Percentiles rank a stretch among this genome's conserved stretches.
phyloP scores from a whole-genome alignment of 2,888 invertebrate species.

The Tridacna gigas region DNA sequence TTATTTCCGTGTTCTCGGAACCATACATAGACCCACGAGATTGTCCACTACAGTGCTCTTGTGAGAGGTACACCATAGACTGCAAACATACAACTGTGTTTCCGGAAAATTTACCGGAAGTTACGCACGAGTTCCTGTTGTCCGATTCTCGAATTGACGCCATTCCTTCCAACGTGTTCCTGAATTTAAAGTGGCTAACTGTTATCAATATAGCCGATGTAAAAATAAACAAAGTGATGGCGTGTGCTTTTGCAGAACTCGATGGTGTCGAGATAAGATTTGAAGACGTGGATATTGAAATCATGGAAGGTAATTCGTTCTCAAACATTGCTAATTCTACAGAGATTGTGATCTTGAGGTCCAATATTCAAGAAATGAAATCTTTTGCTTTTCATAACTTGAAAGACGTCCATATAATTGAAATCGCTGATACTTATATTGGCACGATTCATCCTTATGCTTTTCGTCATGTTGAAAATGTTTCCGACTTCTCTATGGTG shows the following conservation, averaged over 20 bases:
- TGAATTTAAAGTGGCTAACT: constrained; percentile 22
- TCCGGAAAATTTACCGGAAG: constrained; percentile 43
- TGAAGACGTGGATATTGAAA: constrained; percentile 26
- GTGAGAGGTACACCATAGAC: constrained; percentile 39
- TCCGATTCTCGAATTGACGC: constrained; percentile 35
- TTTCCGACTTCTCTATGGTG: constrained; percentile 30
- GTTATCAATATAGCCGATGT: constrained; percentile 31
- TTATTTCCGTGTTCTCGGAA: background rate
- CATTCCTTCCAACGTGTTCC: constrained; percentile 48
- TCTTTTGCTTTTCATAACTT: constrained; percentile 57
- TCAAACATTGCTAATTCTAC: constrained; percentile 49
- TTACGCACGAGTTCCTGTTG: constrained; percentile 38
- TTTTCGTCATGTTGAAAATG: constrained; percentile 29
- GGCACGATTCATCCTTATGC: constrained; percentile 44
- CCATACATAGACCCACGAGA: constrained; percentile 27
- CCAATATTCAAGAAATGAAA: constrained; percentile 31
- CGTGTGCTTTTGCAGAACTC: constrained; percentile 57
- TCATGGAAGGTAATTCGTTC: constrained; percentile 57
- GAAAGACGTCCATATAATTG: constrained; percentile 8
- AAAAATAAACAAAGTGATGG: constrained; percentile 34
- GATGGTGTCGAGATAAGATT: constrained; percentile 42
- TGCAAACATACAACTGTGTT: constrained; percentile 31
- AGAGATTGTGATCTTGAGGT: constrained; percentile 30
- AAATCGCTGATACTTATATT: constrained; percentile 32
- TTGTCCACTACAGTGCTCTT: constrained; percentile 52